Base-by-base conservation (phyloP, 2,888 invertebrate genomes). In the Melanargia galathea region DNA sequence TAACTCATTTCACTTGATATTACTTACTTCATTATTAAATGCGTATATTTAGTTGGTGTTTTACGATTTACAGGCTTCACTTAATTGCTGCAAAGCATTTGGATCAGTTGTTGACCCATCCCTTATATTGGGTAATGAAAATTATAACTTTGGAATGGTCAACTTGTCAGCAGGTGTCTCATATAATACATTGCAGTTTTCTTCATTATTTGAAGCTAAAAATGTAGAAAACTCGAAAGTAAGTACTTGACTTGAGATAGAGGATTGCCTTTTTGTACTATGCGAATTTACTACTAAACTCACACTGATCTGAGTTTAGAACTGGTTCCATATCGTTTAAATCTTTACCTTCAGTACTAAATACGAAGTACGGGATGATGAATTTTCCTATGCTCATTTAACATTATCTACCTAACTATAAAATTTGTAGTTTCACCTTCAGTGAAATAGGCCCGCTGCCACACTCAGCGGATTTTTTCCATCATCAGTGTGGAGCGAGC, bases 91-190 rank as follows among this genome's bases (percentile, higher is more conserved):
- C 38, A 38, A 38, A 7, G 1, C 11, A 1, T 68, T 40, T 6
- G 70, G 68, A 30, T 52, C 38, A 8, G 35, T 60, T 7, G 46
- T 74, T 8, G 74, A 74, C 49, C 59, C 63, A 2, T 45, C 60
- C 2, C 61, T 69, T 55, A 60, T 71, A 22, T 60, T 64, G 7
- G 69, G 65, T 8, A 62, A 52, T 2, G 73, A 73, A 40, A 62
- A 69, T 38, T 74, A 58, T 26, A 51, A 56, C 1, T 71, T 68
- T 55, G 74, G 71, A 2, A 67, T 74, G 70, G 43, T 38, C n/a
- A 24, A 69, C 24, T 58, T 74, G 62, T 46, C 33, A 0, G 62
- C 57, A 7, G 61, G 54, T 7, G 63, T 71, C 18, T 63, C 69
- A 6, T 74, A 70, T 49, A 30, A 11, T 6, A 55, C 66, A 0